Conservation (phyloP, 2,888 invertebrate genomes). For the Drosophila atripex region DNA sequence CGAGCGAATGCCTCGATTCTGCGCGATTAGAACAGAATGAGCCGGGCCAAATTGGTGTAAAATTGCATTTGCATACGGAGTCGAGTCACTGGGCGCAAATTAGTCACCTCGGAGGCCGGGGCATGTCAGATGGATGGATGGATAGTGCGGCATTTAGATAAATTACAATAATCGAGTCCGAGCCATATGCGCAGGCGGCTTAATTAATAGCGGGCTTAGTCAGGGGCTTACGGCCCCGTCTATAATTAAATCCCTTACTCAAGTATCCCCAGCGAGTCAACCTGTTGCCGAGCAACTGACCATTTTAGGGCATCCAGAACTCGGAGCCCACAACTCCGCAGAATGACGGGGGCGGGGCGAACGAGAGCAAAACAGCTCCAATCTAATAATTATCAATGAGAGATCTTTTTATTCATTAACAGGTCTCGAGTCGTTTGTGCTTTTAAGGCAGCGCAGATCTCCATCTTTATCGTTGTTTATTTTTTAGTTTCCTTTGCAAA, state of each 20-base stretch:
- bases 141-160: slow-evolving; percentile 66
- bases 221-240: slow-evolving; percentile 15
- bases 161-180: slow-evolving; percentile 72
- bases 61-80: slow-evolving; percentile 63
- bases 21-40: slow-evolving; percentile 48
- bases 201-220: slow-evolving; percentile 60
- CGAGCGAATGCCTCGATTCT: slow-evolving; percentile 71
- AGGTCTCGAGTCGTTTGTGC: slow-evolving; percentile 56
- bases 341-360: slow-evolving; percentile 24
- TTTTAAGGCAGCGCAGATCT: slow-evolving; percentile 58
- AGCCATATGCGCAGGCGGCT: slow-evolving; percentile 66
- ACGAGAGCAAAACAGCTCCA: slow-evolving; percentile 41
- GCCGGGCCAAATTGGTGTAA: slow-evolving; percentile 44
- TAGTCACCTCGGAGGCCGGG: slow-evolving; percentile 42
- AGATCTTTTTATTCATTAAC: slow-evolving; percentile 72
- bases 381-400: slow-evolving; percentile 75
- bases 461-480: slow-evolving; percentile 51
- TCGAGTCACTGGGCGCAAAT: slow-evolving; percentile 27
- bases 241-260: slow-evolving; percentile 43
- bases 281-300: slow-evolving; percentile 40
- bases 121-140: slow-evolving; percentile 36
- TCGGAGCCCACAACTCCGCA: not conserved
- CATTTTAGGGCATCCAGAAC: slow-evolving; percentile 65
- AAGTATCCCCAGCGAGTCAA: slow-evolving; percentile 4
- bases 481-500: slow-evolving; percentile 55